Base-by-base conservation (phyloP, 2,113 vertebrate species). In the Channa maculata region DNA sequence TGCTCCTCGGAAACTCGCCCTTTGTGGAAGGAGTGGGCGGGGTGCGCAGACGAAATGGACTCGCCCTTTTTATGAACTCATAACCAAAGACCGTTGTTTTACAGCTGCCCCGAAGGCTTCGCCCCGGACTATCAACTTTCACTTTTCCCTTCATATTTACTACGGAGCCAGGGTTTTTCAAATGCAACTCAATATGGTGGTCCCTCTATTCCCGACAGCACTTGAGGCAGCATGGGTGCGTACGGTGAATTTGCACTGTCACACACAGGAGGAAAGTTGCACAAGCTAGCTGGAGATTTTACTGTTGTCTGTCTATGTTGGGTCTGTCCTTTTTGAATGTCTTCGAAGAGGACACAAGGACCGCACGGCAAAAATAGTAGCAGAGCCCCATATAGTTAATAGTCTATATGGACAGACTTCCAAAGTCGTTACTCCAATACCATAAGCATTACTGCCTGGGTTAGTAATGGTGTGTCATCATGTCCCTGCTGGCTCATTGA, bases 1-100 rank as follows among this genome's bases (percentile, higher is more conserved):
- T 87, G 80, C 74, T 14, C 34, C 66, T 85, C 84, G 80, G 84
- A 90, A 82, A 86, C 36, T 67, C 12, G 15, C 24, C 2, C 51
- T 79, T 52, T 37, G 3, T 6, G 1, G 8, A 4, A 41, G 33
- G 37, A 33, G 10, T 3, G 4, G 2, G n/a, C 11, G 3, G 4
- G 12, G 9, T 49, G 51, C 65, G 72, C 52, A 43, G 37, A 3
- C 11, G 8, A 1, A 8, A 48, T 14, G 12, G 5, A 0, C 15
- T 10, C 6, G 8, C 13, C 52, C 15, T 7, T n/a, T 55, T 3
- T 48, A 3, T 15, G 2, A n/a, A 3, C n/a, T 6, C 1, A 33
- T 12, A 37, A 8, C 9, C 3, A 5, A 4, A 6, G 5, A 8
- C 5, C 2, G 10, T 5, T 24, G 24, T n/a, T 34, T 3, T 24